Evolutionary conservation across 2,888 invertebrate species (phyloP), one percentile per base, ranked within the genome.

Genomic region (Lasioglossum zephyrum): DNA sequence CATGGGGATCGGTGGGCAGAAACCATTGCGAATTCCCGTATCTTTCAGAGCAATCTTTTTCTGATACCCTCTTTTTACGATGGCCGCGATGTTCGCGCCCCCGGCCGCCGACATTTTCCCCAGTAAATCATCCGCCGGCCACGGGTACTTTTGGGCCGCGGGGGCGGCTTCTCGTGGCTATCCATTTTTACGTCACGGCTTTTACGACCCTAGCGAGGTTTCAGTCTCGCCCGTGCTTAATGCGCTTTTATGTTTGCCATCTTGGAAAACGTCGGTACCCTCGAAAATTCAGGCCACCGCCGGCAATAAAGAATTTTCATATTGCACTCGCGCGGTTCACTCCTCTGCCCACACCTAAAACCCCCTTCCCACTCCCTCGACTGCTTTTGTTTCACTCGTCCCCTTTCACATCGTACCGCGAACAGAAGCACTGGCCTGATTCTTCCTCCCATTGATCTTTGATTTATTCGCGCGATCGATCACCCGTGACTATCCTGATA

Each of bases 91-190:
- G 82, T 82, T 79, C 79, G 73, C 83, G 73, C 66, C 41, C 26
- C 41, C 36, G 39, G 49, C 60, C 74, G 69, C 74, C 60, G 69
- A 77, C 73, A 63, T 76, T 79, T 79, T 36, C 66, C 66, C 36
- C 85, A 57, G 83, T 88, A 88, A 88, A 88, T 88, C 88, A 88
- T 83, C 79, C 69, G 60, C 57, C 22, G 66, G 79, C 82, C 66
- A 69, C 82, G 76, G 80, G 49, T 72, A 72, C 80, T 86, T 84
- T 88, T 76, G 80, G 77, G 66, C 76, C 78, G 60, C 60, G 77
- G 82, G 57, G 76, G 47, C 41, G 75, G 78, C 73, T 66, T 69
- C 74, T 66, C 88, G 31, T 22, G 69, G 75, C 88, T 53, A 86
- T 88, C 80, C 84, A 85, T 88, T 83, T 85, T 75, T 82, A 85